These are phyloP conservation scores for Orgyia antiqua DNA, from an alignment of 2,888 invertebrate genomes.

Conservation along the genomic window DNA sequence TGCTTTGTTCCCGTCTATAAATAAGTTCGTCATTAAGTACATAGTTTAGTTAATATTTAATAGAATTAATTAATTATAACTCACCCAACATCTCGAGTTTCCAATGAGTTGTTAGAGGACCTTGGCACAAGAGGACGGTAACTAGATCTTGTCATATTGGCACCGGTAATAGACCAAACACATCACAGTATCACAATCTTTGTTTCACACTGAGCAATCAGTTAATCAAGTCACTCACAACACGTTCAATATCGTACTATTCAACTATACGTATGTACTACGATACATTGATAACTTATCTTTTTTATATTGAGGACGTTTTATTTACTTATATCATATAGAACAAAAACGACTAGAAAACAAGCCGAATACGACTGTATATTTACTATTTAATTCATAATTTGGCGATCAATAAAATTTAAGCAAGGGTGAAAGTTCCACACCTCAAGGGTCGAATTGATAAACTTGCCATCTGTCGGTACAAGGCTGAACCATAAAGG, in stretches of 20 bases:
- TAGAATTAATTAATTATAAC: constrained; percentile 25
- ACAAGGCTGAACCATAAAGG: constrained; percentile 15
- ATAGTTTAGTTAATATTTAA: no score
- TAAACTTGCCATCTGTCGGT: constrained; percentile 58
- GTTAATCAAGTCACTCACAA: constrained; percentile 41
- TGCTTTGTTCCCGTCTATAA: no score
- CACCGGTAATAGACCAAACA: constrained; percentile 7
- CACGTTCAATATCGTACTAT: constrained; percentile 43
- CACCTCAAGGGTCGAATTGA: constrained; percentile 49
- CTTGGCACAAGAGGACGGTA: constrained; percentile 66
- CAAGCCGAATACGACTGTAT: constrained; percentile 41
- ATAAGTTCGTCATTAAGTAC: no score
- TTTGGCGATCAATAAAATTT: constrained; percentile 58
- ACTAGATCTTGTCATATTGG: constrained; percentile 64
- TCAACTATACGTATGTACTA: no score
- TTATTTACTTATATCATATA: constrained; percentile 14
- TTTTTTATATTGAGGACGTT: constrained; percentile 38
- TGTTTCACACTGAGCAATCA: constrained; percentile 35
- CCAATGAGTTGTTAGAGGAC: constrained; percentile 59
- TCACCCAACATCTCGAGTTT: constrained; percentile 60
- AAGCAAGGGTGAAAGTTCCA: constrained; percentile 65
- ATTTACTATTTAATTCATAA: constrained; percentile 42
- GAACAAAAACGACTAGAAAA: constrained; percentile 29
- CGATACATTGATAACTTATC: constrained; percentile 41
- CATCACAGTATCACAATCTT: constrained; percentile 24